Evolutionary conservation across 2,888 invertebrate genomes (phyloP).

Genomic region (Lasius fuliginosus): DNA sequence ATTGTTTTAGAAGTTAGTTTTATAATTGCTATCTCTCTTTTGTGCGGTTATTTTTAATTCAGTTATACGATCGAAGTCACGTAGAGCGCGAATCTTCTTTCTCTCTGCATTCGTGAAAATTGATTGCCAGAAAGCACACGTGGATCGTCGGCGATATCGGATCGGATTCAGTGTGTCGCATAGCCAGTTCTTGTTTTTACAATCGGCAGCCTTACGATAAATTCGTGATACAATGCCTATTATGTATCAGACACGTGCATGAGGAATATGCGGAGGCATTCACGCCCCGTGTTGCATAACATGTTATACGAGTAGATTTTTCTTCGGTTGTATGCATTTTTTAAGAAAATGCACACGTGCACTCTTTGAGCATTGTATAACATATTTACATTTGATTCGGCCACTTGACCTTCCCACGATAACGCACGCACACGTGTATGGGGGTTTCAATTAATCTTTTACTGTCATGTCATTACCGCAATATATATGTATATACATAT

Average conservation of each 20-base stretch:
- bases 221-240: neutral
- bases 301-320: neutral
- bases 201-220: neutral
- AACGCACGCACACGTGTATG: neutral
- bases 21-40: neutral
- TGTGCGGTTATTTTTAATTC: neutral
- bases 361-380: slow-evolving; percentile 5
- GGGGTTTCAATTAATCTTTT: neutral
- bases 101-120: neutral
- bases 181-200: slow-evolving; percentile 16
- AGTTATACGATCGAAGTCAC: neutral
- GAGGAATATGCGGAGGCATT: neutral
- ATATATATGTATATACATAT: too few species aligned
- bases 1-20: neutral
- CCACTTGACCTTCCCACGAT: neutral
- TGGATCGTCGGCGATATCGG: neutral
- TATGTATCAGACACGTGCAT: slow-evolving; percentile 29
- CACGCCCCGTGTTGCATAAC: neutral
- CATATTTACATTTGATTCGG: neutral
- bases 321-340: neutral
- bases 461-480: neutral
- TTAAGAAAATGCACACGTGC: slow-evolving; percentile 2
- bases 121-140: neutral
- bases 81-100: neutral
- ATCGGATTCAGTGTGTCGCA: slow-evolving; percentile 20